Base-by-base conservation (phyloP, 2,113 vertebrate genomes). In the Leiothrix lutea region DNA sequence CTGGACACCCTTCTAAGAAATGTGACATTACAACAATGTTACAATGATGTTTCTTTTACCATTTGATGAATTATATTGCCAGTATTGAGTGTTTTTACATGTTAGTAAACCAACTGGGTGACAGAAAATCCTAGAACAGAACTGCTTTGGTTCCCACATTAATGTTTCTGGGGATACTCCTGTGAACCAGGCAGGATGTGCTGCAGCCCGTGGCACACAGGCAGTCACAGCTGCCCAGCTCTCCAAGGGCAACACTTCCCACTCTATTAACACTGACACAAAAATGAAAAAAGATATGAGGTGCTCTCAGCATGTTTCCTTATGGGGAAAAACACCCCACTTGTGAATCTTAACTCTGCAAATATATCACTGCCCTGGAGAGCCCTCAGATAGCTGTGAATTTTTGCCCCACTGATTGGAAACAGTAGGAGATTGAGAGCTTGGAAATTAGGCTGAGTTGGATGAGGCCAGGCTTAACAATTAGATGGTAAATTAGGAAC, bases 401-500 rank as follows among this genome's bases (percentile, higher is more conserved):
- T 94, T 96, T 86, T 94, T 83, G 88, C 80, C 82, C 58, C 24
- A 45, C 33, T 88, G 90, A 82, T 11, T 92, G 23, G 80, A 93
- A 95, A 83, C 65, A 50, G 92, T 38, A 77, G 71, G 88, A 90
- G 16, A 77, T 28, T 50, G 67, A 88, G 64, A 90, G 58, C 64
- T 80, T 58, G 62, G 72, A 93, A 92, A 94, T 84, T 14, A 93
- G 42, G 42, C 64, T 94, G 65, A 53, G 35, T 89, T 86, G 73
- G 60, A 88, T 77, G 80, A 92, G 75, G 45, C 61, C 28, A 65
- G 65, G 70, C 53, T 92, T 89, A 87, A 80, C 57, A 70, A 85
- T 79, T 67, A 60, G 26, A 64, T 67, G 35, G 80, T 33, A 86
- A 91, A 92, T 89, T 28, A 71, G 60, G 50, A 94, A 92, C 18